phyloP scores from a whole-genome alignment of 2,797 vertebrate species.

The Amblyraja radiata region DNA sequence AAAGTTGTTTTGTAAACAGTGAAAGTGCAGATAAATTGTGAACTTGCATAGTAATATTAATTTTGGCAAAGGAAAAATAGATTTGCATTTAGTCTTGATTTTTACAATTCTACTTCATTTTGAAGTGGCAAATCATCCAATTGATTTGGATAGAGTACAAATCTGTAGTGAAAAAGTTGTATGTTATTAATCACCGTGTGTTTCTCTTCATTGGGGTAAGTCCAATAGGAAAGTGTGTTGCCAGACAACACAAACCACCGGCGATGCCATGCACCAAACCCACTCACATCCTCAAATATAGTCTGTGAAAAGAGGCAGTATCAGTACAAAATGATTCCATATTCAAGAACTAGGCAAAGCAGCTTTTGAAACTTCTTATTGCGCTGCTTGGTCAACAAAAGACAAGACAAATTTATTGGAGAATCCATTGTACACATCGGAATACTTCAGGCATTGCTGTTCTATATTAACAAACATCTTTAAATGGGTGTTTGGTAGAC shows the following conservation, averaged over 20 bases:
- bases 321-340: neutral
- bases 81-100: neutral
- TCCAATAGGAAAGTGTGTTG: constrained; percentile 60
- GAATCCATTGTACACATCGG: neutral
- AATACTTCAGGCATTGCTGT: neutral
- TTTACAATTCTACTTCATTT: neutral
- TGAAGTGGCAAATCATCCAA: neutral
- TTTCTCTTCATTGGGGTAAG: constrained; percentile 62
- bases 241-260: constrained; percentile 60
- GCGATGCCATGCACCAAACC: constrained; percentile 66
- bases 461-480: neutral
- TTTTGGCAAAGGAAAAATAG: neutral
- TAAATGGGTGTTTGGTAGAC: neutral
- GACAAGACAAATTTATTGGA: neutral
- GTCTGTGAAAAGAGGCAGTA: constrained; percentile 50
- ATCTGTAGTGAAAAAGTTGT: neutral
- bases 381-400: neutral
- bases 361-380: neutral
- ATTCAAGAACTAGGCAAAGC: no score
- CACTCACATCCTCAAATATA: constrained; percentile 66
- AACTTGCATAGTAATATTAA: neutral
- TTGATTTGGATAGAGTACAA: neutral
- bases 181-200: constrained; percentile 53
- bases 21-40: neutral
- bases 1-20: neutral